phyloP scores from a whole-genome alignment of 2,113 vertebrate species.

The Callithrix jacchus region DNA sequence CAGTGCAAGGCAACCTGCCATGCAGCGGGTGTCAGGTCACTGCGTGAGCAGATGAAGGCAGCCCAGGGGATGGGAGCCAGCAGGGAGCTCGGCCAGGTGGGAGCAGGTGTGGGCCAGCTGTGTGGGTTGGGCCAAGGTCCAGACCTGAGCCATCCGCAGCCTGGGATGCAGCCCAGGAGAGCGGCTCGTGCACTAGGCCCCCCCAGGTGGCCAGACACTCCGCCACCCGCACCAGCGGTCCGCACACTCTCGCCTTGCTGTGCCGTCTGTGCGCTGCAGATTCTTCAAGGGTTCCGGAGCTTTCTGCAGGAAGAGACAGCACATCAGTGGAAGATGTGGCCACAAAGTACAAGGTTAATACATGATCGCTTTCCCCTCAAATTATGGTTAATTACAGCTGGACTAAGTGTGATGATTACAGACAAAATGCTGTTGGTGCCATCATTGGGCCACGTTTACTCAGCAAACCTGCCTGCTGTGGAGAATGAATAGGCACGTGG shows the following conservation, averaged over 20 bases:
- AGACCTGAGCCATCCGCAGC: not conserved
- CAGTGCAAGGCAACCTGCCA: not conserved
- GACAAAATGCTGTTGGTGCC: not conserved
- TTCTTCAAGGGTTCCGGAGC: not conserved
- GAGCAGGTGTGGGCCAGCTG: not conserved
- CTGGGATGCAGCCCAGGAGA: not conserved
- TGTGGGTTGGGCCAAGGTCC: not conserved
- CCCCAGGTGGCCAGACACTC: not conserved
- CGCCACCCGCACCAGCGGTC: accelerated
- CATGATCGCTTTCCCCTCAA: not conserved
- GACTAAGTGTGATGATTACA: not conserved
- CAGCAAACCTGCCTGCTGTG: not conserved
- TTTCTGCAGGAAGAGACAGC: accelerated
- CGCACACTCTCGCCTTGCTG: accelerated
- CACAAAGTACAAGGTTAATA: not conserved
- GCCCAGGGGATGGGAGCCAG: not conserved
- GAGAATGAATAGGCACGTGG: not conserved
- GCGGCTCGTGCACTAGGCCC: not conserved
- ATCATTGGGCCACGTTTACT: not conserved
- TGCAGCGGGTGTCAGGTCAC: not conserved
- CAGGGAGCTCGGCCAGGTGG: not conserved
- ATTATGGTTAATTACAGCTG: not conserved
- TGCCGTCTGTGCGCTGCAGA: accelerated
- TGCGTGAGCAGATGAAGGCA: no score
- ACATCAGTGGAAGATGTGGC: accelerated